A percentile compares a stretch with the other conserved stretches of the same genome.
Evolutionary conservation across 1,140 invertebrate genomes (phyloP).

Genomic region (Neodiprion virginianus): DNA sequence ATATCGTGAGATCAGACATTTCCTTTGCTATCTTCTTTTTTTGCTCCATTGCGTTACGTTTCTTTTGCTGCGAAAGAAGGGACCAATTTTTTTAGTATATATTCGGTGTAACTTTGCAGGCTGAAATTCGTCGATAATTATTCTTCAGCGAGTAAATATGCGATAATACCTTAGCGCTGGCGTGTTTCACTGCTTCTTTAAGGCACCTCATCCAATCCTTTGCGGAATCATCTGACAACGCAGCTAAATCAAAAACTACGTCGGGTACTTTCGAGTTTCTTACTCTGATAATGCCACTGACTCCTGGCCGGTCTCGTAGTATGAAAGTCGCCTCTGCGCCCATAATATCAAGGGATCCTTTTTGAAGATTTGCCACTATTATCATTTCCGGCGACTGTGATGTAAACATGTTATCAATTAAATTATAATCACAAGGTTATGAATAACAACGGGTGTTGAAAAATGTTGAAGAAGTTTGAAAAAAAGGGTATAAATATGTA

Average conservation of each 20-base stretch:
- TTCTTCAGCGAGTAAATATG: background rate
- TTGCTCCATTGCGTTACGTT: constrained; percentile 81
- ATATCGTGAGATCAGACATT: constrained; percentile 90
- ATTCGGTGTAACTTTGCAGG: no score
- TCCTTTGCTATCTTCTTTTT: constrained; percentile 87
- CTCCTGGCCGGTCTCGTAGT: constrained; percentile 59
- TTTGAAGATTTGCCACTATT: constrained; percentile 76
- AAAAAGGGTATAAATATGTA: background rate
- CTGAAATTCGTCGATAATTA: background rate
- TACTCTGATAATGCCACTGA: constrained; percentile 72
- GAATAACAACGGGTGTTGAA: no score
- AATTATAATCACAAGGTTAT: no score
- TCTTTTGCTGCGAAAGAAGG: constrained; percentile 60
- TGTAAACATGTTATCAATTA: background rate
- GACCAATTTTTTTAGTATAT: no score
- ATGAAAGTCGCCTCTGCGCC: constrained; percentile 75
- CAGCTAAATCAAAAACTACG: constrained; percentile 70
- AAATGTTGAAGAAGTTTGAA: background rate
- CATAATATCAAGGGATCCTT: constrained; percentile 80
- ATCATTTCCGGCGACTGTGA: constrained; percentile 57
- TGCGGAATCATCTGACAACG: constrained; percentile 72
- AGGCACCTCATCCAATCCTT: constrained; percentile 84
- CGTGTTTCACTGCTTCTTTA: constrained; percentile 75
- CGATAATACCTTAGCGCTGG: constrained; percentile 65
- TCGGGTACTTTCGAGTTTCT: constrained; percentile 70